Base-by-base conservation (phyloP, 2,888 invertebrate genomes). In the Dolichopus griseipennis region DNA sequence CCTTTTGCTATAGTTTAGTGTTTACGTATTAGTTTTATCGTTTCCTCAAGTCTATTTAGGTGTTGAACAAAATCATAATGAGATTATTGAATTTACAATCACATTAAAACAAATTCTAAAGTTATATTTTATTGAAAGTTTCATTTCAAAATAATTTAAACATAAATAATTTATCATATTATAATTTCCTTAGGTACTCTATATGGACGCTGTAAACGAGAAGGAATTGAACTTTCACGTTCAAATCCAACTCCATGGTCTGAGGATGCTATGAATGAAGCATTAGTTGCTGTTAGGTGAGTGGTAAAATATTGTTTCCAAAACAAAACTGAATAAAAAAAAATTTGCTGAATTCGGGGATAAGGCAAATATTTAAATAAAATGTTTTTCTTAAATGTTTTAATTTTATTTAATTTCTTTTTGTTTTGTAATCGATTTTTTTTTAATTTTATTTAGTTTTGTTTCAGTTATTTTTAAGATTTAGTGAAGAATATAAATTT, bases 231-330 rank as follows among this genome's bases (percentile, higher is more conserved):
- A 80, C 82, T 94, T 73, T 92, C 92, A 8, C 87, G 93, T 73
- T 91, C 92, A 68, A 92, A 92, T 83, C 92, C 93, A n/a, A 92
- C 93, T 64, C 93, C 93, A 12, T 94, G 94, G 94, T 92, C 93
- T n/a, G 93, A 93, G 78, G 92, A 91, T 77, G 93, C 93, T 37
- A 93, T 94, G 93, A 90, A 90, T 27, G 93, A 93, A 80, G 94
- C 94, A 27, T 83, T 94, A 64, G 93, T 93, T 79, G 92, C 93
- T 72, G 93, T 94, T 73, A 89, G 92, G 91, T 92, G 79, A 73
- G 77, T 64, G 64, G 37, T 64, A 64, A 64, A 64, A 34, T 20
- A 64, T 64, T 64, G 64, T 37, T 64, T 64, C 64, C 61, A 61
- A 21, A 52, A 52, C 52, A 52, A 52, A 52, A 52, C 52, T 52